These are phyloP conservation scores for Antigone vipio DNA, from an alignment of 2,113 vertebrate species.

Conservation along the genomic window DNA sequence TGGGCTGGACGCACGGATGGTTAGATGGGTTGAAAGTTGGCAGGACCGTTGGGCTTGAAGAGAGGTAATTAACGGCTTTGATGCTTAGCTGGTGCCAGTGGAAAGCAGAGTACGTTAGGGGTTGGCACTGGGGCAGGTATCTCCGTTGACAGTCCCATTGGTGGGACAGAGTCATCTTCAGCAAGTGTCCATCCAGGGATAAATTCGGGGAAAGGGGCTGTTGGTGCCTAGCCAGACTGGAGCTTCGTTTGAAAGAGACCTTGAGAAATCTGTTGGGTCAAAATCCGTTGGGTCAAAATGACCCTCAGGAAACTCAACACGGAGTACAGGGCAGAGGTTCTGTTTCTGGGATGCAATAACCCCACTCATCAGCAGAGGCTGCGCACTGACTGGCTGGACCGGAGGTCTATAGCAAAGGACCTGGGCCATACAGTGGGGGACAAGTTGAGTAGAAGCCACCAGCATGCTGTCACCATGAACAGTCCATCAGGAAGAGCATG, in stretches of 20 bases:
- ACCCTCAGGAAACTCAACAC: neutral
- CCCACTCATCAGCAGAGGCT: neutral
- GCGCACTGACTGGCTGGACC: neutral
- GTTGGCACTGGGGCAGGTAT: neutral
- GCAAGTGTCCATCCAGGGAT: neutral
- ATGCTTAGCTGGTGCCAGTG: neutral
- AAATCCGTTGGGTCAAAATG: neutral
- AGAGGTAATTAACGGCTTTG: neutral
- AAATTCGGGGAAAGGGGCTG: neutral
- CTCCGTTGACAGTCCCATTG: neutral
- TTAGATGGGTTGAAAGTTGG: neutral
- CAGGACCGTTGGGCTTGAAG: neutral
- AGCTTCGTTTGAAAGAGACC: neutral
- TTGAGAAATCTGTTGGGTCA: neutral
- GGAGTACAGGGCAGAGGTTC: neutral
- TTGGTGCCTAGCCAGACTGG: neutral
- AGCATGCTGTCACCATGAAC: neutral
- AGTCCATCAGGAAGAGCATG: neutral
- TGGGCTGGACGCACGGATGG: rapidly evolving
- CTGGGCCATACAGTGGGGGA: neutral
- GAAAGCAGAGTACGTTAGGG: neutral
- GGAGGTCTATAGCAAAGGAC: neutral
- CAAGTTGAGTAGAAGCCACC: neutral
- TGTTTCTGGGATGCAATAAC: neutral
- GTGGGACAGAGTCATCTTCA: neutral